Conservation (phyloP, 2,113 vertebrate species). For the Amblyopsis rosae region DNA sequence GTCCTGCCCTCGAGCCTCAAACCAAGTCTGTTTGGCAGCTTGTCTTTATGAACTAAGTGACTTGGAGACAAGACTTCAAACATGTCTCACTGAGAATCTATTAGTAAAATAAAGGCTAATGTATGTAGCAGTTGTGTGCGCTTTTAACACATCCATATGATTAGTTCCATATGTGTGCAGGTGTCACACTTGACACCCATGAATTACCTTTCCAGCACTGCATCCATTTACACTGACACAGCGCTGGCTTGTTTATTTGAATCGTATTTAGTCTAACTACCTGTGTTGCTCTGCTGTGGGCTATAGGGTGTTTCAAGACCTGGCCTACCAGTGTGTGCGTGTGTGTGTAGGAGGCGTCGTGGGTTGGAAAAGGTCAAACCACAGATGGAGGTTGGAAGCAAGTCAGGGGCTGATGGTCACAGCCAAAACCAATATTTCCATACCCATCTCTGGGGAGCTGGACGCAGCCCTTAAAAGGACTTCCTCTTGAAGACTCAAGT, state of each 20-base stretch:
- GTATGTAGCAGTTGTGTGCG: too few relatives aligned
- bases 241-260: not conserved
- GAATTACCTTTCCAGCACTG: too few relatives aligned
- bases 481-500: constrained; percentile 28
- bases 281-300: not conserved
- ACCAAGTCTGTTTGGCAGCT: too few relatives aligned
- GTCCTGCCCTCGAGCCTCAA: too few relatives aligned
- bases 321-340: not conserved
- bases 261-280: constrained; percentile 1
- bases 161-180: too few relatives aligned
- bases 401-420: not conserved
- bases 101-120: too few relatives aligned
- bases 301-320: constrained; percentile 18
- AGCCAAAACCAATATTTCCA: constrained; percentile 41
- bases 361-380: constrained; percentile 56
- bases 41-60: too few relatives aligned
- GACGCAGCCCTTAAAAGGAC: constrained; percentile 12
- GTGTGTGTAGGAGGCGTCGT: constrained; percentile 4
- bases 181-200: too few relatives aligned
- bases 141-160: too few relatives aligned
- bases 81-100: too few relatives aligned
- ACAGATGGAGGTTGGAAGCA: constrained; percentile 23
- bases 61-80: too few relatives aligned
- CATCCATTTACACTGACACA: too few relatives aligned
- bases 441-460: not conserved